These are phyloP conservation scores for Rapana venosa DNA, from an alignment of 2,888 invertebrate genomes.

Conservation along the genomic window DNA sequence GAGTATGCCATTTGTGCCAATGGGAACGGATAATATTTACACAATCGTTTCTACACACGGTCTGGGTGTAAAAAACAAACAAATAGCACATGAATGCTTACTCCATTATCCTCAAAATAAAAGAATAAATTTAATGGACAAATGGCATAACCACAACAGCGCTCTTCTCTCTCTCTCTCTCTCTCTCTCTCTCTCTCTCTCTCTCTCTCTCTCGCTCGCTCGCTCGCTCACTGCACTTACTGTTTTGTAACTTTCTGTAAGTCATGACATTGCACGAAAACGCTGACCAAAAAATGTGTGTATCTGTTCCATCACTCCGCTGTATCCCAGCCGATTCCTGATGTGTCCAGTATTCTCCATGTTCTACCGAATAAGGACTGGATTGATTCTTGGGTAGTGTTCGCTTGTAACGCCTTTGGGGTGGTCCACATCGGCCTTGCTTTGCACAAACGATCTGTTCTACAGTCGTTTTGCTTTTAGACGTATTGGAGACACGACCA, in stretches of 20 bases:
- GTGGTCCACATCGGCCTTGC: not conserved
- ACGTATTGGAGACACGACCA: not conserved
- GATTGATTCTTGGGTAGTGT: conserved; percentile 6
- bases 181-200: not conserved
- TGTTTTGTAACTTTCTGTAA: not conserved
- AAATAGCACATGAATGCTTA: no score
- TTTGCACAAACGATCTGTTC: not conserved
- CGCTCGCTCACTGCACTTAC: not conserved
- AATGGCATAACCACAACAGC: no score
- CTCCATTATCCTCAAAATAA: no score
- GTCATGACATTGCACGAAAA: not conserved
- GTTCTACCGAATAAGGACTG: conserved; percentile 39
- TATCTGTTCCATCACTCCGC: not conserved
- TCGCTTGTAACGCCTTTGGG: conserved; percentile 35
- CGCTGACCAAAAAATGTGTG: not conserved
- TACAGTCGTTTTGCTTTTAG: conserved; percentile 25
- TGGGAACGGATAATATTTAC: no score
- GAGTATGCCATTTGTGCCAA: no score
- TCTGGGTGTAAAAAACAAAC: no score
- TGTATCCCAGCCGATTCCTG: not conserved
- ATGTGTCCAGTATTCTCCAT: conserved; percentile 11
- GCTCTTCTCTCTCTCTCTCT: not conserved
- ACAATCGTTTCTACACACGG: no score
- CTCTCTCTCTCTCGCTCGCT: not conserved
- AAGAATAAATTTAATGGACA: no score